Evolutionary conservation across 2,797 vertebrate genomes (phyloP).

Genomic region (Octomys mimax): DNA sequence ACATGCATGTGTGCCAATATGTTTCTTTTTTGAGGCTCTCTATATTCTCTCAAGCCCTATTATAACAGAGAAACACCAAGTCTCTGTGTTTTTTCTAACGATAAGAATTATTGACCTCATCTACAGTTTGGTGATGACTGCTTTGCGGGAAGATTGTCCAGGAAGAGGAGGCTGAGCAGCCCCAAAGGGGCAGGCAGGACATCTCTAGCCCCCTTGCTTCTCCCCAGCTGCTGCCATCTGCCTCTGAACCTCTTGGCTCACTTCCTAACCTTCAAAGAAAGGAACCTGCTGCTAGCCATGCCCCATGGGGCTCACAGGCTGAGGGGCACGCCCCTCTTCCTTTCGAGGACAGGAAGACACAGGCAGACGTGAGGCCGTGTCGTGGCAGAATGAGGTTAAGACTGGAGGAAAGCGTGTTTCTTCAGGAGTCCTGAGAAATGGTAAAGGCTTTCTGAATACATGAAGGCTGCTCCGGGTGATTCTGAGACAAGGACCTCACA

Average conservation of each 20-base stretch:
- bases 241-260: neutral
- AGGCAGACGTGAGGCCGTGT: neutral
- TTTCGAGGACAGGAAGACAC: conserved; percentile 35
- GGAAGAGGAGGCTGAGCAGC: too few relatives aligned
- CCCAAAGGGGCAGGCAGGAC: neutral
- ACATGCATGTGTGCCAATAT: neutral
- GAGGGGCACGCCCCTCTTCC: neutral
- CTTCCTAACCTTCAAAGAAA: neutral
- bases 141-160: neutral
- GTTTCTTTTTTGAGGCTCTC: conserved; percentile 44
- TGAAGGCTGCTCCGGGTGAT: neutral
- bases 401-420: neutral
- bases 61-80: conserved; percentile 14
- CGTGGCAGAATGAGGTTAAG: neutral
- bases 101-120: conserved; percentile 24
- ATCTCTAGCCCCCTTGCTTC: neutral
- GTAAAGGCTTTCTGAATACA: neutral
- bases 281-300: neutral
- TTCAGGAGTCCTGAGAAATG: neutral
- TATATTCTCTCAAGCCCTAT: neutral
- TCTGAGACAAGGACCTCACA: neutral
- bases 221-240: neutral
- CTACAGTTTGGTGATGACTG: neutral
- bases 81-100: conserved; percentile 31
- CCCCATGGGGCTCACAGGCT: neutral